Conservation (phyloP, 1,140 invertebrate species). For the Adelges cooleyi region DNA sequence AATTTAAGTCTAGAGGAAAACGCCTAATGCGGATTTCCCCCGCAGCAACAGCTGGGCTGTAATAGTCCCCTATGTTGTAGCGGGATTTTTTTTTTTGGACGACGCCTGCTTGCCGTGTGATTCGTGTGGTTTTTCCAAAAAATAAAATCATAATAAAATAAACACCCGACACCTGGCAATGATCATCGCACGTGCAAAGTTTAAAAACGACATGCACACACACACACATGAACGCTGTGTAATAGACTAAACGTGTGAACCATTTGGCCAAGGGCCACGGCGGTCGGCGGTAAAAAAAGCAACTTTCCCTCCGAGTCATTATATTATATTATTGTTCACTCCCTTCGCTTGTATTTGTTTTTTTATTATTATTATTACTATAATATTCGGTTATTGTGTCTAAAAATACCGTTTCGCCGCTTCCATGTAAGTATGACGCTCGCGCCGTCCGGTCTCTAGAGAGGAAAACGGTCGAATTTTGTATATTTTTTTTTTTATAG, state of each 20-base stretch:
- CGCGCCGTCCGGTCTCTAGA: too few relatives aligned
- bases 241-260: not conserved
- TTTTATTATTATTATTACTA: not conserved
- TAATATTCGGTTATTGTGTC: not conserved
- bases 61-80: too few relatives aligned
- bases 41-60: too few relatives aligned
- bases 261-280: slow-evolving; percentile 1
- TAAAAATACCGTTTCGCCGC: slow-evolving; percentile 10
- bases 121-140: slow-evolving; percentile 6
- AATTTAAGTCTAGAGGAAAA: too few relatives aligned
- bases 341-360: not conserved
- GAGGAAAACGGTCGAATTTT: too few relatives aligned
- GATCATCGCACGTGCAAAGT: slow-evolving; percentile 3
- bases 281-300: not conserved
- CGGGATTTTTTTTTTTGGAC: too few relatives aligned
- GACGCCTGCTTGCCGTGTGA: too few relatives aligned
- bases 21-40: too few relatives aligned
- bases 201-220: slow-evolving; percentile 1
- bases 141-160: not conserved
- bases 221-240: not conserved
- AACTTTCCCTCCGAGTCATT: not conserved
- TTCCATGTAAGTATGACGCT: too few relatives aligned
- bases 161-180: not conserved
- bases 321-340: not conserved
- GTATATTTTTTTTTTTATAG: too few relatives aligned